These are phyloP conservation scores for Sinocyclocheilus grahami DNA, from an alignment of 2,113 vertebrate genomes.

Conservation along the genomic window DNA sequence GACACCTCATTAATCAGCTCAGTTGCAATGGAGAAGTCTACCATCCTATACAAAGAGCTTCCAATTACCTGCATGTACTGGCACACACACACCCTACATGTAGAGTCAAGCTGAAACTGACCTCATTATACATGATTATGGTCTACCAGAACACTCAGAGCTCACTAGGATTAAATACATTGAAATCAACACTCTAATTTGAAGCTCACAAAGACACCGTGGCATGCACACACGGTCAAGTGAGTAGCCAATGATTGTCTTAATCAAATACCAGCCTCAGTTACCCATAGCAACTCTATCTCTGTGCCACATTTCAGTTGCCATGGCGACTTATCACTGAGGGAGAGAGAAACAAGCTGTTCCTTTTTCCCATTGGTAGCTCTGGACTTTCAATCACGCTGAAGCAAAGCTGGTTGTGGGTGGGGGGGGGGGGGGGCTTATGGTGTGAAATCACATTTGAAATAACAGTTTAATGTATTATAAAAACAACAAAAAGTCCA, in stretches of 20 bases:
- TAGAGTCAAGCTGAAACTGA: neutral
- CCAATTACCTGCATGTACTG: neutral
- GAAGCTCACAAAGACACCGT: slow-evolving; percentile 35
- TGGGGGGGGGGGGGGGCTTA: neutral
- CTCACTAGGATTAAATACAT: neutral
- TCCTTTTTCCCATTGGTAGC: slow-evolving; percentile 58
- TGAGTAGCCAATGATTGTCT: slow-evolving; percentile 62
- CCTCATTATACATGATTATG: neutral
- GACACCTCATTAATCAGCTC: slow-evolving; percentile 32
- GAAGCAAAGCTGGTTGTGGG: slow-evolving; percentile 6
- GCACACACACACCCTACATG: neutral
- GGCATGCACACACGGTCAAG: slow-evolving; percentile 44
- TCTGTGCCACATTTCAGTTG: slow-evolving; percentile 68
- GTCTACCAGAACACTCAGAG: neutral
- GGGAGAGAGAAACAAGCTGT: slow-evolving; percentile 26
- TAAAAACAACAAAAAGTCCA: too few species aligned
- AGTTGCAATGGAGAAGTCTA: neutral
- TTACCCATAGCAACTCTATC: slow-evolving; percentile 74
- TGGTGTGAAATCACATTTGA: too few species aligned
- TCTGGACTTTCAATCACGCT: slow-evolving; percentile 50
- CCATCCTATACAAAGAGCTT: slow-evolving; percentile 16
- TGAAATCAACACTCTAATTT: slow-evolving; percentile 11
- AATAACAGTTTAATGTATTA: too few species aligned
- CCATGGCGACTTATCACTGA: slow-evolving; percentile 71
- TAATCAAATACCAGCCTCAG: slow-evolving; percentile 69